phyloP scores from a whole-genome alignment of 2,797 vertebrate species.

The Pteropus rufus region DNA sequence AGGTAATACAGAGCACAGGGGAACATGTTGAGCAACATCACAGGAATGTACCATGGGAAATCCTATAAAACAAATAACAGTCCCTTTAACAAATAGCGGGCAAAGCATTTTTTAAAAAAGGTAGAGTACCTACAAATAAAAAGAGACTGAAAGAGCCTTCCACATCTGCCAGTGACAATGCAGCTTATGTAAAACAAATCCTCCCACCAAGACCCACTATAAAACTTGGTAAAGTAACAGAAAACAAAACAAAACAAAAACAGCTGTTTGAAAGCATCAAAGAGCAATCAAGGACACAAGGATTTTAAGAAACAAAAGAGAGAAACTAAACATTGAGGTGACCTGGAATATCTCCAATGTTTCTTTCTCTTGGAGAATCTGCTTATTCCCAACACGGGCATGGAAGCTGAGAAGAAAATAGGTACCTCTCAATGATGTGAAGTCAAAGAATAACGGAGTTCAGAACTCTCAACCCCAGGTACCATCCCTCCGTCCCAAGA shows the following conservation, averaged over 20 bases:
- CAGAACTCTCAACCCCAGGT: background rate
- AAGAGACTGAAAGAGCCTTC: background rate
- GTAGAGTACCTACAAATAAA: background rate
- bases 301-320: background rate
- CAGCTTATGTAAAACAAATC: background rate
- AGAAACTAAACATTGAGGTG: constrained; percentile 8
- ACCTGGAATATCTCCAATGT: background rate
- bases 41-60: background rate
- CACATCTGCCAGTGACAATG: background rate
- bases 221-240: constrained; percentile 1
- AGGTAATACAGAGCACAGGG: background rate
- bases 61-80: background rate
- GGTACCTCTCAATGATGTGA: background rate
- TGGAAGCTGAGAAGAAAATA: background rate
- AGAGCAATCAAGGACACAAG: background rate
- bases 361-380: background rate
- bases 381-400: background rate
- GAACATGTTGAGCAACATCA: background rate
- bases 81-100: background rate
- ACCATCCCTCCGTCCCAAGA: too few relatives aligned
- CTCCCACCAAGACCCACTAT: background rate
- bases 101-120: background rate
- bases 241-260: constrained; percentile 25
- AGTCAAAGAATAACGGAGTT: background rate
- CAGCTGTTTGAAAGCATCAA: background rate